Base-by-base conservation (phyloP, 2,888 invertebrate genomes). In the Nomada hirtipes region DNA sequence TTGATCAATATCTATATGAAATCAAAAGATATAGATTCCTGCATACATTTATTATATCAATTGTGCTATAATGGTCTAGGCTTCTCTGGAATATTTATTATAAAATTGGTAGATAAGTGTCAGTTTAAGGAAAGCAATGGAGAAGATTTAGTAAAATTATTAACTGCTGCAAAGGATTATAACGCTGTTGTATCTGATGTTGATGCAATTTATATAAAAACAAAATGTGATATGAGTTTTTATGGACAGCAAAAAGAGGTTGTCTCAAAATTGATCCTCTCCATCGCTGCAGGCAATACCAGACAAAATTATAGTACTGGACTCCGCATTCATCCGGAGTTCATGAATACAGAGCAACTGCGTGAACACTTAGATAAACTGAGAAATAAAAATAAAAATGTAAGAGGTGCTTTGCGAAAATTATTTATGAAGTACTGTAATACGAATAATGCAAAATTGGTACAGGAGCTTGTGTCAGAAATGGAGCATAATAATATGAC, bases 351-450 rank as follows among this genome's bases (percentile, higher is more conserved):
- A 4, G 95, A 95, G 29, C 94, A 96, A 67, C 92, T 97, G 2
- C 95, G 96, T 84, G 95, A 95, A 1, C 97, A 97, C 90, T 92
- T 97, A 0, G 92, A 94, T 7, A 96, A 97, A 88, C 91, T 97
- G n/a, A 95, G 96, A 90, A 94, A 95, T 50, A 96, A 97, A 88
- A 94, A 95, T 29, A 95, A 96, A 95, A 96, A 96, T 93, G 95
- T 95, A 0, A 94, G 96, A 4, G 96, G 96, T 0, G 95, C 96
- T 0, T 89, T 97, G 4, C 94, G 97, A 9, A 95, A 95, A 76
- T 90, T 97, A 9, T 92, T 97, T 1, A 96, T 96, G 83, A 88
- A 94, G 52, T 95, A 96, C 84, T 95, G 96, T 63, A 94, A 94
- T 26, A 94, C 95, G 0, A 95, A 95, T 0, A 95, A 96, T 85